These are phyloP conservation scores for Orchesella cincta DNA, from an alignment of 1,140 invertebrate genomes.

Conservation along the genomic window DNA sequence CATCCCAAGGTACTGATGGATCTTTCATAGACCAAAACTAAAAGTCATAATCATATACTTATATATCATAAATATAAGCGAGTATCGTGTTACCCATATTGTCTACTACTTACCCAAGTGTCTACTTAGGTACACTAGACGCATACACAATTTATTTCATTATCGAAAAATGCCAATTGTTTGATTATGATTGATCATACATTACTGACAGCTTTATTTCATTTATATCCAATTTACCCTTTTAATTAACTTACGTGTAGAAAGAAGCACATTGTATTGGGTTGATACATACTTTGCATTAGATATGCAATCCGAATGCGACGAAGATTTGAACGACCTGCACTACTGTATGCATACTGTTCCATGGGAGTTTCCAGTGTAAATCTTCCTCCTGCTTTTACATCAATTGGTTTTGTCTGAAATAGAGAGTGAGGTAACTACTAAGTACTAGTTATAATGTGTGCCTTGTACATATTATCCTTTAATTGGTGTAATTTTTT, in stretches of 20 bases:
- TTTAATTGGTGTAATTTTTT: no score
- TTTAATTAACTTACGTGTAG: constrained; percentile 1
- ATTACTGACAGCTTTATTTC: no score
- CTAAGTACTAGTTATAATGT: no score
- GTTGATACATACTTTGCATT: constrained; percentile 27
- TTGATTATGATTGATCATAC: no score
- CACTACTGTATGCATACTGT: constrained; percentile 22
- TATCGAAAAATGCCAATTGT: no score
- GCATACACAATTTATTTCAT: no score
- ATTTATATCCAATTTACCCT: neutral
- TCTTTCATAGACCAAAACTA: neutral
- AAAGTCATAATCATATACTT: neutral
- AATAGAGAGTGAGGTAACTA: no score
- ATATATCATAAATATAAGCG: no score
- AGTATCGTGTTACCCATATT: no score
- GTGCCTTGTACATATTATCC: no score
- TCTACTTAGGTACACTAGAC: no score
- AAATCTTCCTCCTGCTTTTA: constrained; percentile 31
- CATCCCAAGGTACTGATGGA: neutral
- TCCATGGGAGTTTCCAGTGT: constrained; percentile 29
- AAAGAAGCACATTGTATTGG: constrained; percentile 29
- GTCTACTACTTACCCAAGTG: no score
- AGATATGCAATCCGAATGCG: constrained; percentile 12
- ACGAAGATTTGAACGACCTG: constrained; percentile 22
- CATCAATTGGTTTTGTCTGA: constrained; percentile 25